Evolutionary conservation across 2,888 invertebrate species (phyloP), one percentile per base, ranked within the genome.

Genomic region (Laothoe populi): DNA sequence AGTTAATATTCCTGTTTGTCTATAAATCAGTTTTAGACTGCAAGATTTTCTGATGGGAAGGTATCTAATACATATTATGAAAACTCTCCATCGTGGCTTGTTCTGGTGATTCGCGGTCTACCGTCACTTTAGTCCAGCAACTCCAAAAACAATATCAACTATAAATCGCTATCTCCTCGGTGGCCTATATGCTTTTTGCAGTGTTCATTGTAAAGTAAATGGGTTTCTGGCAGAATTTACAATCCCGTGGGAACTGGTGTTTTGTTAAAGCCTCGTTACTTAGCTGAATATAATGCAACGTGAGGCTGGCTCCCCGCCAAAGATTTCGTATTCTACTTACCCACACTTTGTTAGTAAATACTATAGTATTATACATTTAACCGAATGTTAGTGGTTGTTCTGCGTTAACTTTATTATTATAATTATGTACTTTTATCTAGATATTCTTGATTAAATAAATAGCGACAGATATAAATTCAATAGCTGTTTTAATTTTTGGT

Each of bases 221-320:
- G 53, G 16, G 35, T 53, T 31, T 19, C 53, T 53, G 35, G 53
- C 53, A 53, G 53, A 53, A 31, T 35, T 53, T 53, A 31, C 31
- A 53, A 35, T 53, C 53, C 53, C 19, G 35, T 35, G 53, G 53
- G 53, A 53, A 35, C 53, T 53, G 31, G 53, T 53, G 53, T 53
- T 53, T 53, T 53, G 53, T 53, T 53, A 53, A 53, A 53, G 53
- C 53, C 35, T 53, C 53, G 53, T 53, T 53, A 53, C 53, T 53
- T 53, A 53, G 53, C 35, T 35, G 53, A 53, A 53, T 53, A 35
- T 53, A 53, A 53, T 53, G 53, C 53, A 31, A 35, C 53, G 19
- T 53, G 53, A 31, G 53, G 31, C 53, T 53, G 53, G 53, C 53
- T 31, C 26, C 19, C 35, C 19, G 53, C 53, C 53, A 53, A 53